Evolutionary conservation across 1,140 invertebrate genomes (phyloP).

Genomic region (Cataglyphis hispanica): DNA sequence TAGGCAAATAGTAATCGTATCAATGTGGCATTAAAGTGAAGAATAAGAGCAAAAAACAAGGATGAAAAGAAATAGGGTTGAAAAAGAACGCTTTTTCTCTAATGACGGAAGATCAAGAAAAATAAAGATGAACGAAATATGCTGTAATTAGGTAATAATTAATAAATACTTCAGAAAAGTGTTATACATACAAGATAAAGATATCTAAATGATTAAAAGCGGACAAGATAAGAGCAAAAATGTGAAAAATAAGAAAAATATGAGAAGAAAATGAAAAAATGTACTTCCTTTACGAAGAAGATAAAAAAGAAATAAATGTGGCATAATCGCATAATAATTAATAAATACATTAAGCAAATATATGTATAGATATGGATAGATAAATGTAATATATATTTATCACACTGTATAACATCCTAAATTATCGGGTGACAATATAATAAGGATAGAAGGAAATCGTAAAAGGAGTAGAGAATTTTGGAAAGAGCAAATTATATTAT

Average conservation of each 20-base stretch:
- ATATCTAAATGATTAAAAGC: neutral
- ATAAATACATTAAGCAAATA: neutral
- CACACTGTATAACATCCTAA: neutral
- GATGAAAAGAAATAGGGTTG: neutral
- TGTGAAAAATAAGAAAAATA: neutral
- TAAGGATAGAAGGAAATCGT: neutral
- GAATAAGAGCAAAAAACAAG: neutral
- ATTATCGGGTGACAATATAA: neutral
- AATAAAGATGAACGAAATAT: constrained; percentile 10
- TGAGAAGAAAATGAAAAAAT: neutral
- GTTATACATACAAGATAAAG: constrained; percentile 10
- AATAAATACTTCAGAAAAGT: constrained; percentile 32
- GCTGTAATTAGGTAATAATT: constrained; percentile 24
- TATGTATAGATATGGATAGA: neutral
- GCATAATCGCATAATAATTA: constrained; percentile 12
- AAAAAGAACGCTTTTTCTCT: neutral
- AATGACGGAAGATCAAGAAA: neutral
- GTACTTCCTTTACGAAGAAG: neutral
- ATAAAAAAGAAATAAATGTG: neutral
- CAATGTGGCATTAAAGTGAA: neutral
- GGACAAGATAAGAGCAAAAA: neutral
- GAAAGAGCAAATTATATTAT: neutral
- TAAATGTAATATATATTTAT: neutral
- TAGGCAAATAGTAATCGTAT: constrained; percentile 32
- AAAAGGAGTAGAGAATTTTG: neutral